Evolutionary conservation across 2,113 vertebrate genomes (phyloP).

Genomic region (Dermatemys mawii): DNA sequence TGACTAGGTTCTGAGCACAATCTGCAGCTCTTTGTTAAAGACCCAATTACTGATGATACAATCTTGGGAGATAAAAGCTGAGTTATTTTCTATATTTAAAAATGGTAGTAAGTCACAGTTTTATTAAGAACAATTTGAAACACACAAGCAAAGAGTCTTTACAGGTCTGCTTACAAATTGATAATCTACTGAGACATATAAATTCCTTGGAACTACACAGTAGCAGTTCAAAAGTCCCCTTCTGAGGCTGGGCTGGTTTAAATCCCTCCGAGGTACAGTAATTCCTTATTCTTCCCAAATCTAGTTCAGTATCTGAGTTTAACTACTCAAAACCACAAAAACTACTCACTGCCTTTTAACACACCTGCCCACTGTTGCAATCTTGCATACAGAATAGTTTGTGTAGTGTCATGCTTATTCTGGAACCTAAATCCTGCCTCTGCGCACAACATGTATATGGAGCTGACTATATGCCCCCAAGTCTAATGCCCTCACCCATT

Average conservation of each 20-base stretch:
- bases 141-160: slow-evolving; percentile 21
- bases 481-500: background rate
- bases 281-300: background rate
- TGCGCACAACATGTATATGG: fast-evolving
- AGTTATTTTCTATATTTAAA: slow-evolving; percentile 15
- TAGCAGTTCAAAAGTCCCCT: slow-evolving; percentile 27
- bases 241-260: slow-evolving; percentile 37
- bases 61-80: slow-evolving; percentile 11
- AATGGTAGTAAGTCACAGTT: background rate
- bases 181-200: slow-evolving; percentile 37
- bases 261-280: background rate
- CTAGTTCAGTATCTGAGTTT: background rate
- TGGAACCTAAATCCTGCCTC: background rate
- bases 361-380: background rate
- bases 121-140: slow-evolving; percentile 38
- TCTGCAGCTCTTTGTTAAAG: background rate
- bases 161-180: background rate
- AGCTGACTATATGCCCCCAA: background rate
- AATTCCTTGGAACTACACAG: slow-evolving; percentile 47
- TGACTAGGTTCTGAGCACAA: background rate
- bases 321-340: background rate
- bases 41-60: background rate
- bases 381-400: background rate
- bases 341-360: background rate
- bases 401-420: background rate